Base-by-base conservation (phyloP, 2,888 invertebrate genomes). In the Chelonus formosanus region DNA sequence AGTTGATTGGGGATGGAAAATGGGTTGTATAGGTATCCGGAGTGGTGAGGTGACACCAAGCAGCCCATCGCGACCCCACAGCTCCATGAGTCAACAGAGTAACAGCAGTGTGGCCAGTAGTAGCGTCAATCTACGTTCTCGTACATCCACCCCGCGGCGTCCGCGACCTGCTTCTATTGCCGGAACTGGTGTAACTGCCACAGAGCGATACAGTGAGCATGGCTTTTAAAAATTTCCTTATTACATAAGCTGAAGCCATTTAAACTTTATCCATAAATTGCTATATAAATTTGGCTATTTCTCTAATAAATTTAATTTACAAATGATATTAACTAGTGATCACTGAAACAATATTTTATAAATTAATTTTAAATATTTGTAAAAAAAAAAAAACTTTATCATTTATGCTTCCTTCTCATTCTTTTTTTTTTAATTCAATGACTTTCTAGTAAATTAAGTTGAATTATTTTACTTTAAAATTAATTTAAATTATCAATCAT, bases 161-260 rank as follows among this genome's bases (percentile, higher is more conserved):
- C 94, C 90, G 78, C 89, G 93, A 71, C 93, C 94, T 75, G 90
- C 90, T 78, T 93, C 92, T 85, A 93, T 94, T 83, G 93, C 93
- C 75, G 92, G 93, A 80, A 94, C 94, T 64, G 94, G 93, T 73
- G 91, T 94, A 79, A 90, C 92, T 74, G 77, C 82, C 75, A 78
- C 82, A 77, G 82, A 84, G 71, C 82, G 84, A 83, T 82, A 85
- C 80, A 85, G 86, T 86, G 83, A 85, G 84, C 84, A 83, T 81
- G 78, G 76, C 76, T 74, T 78, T 78, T 72, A 66, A 63, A 60
- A 60, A 58, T 34, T 4, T 34, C 20, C 48, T 35, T 10, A 50
- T 45, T 32, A 20, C 32, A 40, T 8, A 48, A 47, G 50, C 8
- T 48, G 32, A 56, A 40, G 59, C 63, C 54, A 43, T 53, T 55